Evolutionary conservation across 2,113 vertebrate genomes (phyloP).

Genomic region (Sinosuthora webbiana): DNA sequence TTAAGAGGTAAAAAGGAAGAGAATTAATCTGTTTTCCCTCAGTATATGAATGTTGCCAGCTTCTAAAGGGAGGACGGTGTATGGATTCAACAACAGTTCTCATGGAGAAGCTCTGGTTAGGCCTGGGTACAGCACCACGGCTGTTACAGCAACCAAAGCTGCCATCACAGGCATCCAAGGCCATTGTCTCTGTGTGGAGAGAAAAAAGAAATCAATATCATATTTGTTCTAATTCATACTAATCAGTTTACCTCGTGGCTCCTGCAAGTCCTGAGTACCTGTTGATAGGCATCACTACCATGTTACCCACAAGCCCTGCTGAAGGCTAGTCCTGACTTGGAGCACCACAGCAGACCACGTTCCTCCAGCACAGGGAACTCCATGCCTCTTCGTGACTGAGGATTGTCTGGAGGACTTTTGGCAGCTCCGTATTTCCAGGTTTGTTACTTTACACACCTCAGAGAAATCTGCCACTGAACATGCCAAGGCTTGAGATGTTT

Average conservation of each 20-base stretch:
- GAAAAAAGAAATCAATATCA: conserved; percentile 79
- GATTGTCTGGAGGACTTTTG: not conserved
- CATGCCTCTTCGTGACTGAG: not conserved
- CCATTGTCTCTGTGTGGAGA: conserved; percentile 90
- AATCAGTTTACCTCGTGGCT: conserved; percentile 57
- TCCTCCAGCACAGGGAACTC: not conserved
- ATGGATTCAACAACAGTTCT: conserved; percentile 80
- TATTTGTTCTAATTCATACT: conserved; percentile 66
- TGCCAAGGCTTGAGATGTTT: not conserved
- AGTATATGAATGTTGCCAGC: conserved; percentile 79
- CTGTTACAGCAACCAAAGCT: conserved; percentile 93
- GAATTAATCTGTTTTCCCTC: conserved; percentile 79
- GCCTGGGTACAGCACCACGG: conserved; percentile 93
- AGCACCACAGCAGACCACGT: not conserved
- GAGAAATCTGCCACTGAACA: not conserved
- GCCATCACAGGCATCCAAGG: conserved; percentile 98
- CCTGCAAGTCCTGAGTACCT: conserved; percentile 61
- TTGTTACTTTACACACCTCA: not conserved
- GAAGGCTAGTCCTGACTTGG: conserved; percentile 15
- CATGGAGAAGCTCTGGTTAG: conserved; percentile 92
- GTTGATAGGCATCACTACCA: conserved; percentile 23
- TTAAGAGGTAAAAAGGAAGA: conserved; percentile 84
- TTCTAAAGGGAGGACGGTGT: conserved; percentile 82
- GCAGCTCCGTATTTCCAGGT: not conserved
- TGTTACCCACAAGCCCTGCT: not conserved